These are phyloP conservation scores for Formica exsecta DNA, from an alignment of 1,140 invertebrate genomes.

Conservation along the genomic window DNA sequence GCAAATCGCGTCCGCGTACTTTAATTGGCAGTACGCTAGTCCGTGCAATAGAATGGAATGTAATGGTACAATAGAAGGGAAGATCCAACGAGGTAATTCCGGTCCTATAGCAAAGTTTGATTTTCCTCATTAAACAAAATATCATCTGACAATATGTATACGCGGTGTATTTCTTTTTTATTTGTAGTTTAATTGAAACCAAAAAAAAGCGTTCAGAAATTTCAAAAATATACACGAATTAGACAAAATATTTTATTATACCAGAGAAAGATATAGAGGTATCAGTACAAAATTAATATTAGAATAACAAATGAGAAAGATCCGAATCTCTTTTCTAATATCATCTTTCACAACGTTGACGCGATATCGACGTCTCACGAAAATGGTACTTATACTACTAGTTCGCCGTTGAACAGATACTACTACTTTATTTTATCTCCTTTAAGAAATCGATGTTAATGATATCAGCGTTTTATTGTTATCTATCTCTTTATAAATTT, in stretches of 20 bases:
- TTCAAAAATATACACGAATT: no score
- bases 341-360: constrained; percentile 1
- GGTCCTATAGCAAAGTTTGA: background rate
- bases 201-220: background rate
- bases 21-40: constrained; percentile 32
- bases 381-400: constrained; percentile 8
- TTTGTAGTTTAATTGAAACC: background rate
- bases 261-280: no score
- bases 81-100: background rate
- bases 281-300: background rate
- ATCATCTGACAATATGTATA: background rate
- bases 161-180: background rate
- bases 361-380: background rate
- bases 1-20: constrained; percentile 49
- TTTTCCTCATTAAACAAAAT: constrained; percentile 10
- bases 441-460: background rate
- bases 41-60: background rate
- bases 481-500: constrained; percentile 15
- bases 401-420: background rate
- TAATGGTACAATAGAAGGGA: constrained; percentile 8
- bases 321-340: background rate
- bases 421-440: background rate
- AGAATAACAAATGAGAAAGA: background rate
- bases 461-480: background rate
- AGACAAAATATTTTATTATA: no score